A percentile compares a stretch with the other conserved stretches of the same genome.
These are phyloP conservation scores for Pseudochirops cupreus DNA, from an alignment of 2,797 vertebrate species.

Conservation along the genomic window DNA sequence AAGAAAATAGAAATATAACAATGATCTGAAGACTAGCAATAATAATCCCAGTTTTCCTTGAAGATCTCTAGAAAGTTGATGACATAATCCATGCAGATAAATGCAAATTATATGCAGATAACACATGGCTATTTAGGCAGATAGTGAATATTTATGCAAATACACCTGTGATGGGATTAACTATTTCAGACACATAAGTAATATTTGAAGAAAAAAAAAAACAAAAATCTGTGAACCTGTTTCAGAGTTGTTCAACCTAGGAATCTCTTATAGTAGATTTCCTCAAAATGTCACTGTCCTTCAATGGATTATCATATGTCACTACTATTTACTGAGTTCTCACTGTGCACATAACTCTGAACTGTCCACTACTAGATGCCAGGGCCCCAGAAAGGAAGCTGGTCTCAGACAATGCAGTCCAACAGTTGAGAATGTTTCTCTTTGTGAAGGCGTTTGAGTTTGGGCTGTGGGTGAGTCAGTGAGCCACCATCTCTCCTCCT, in stretches of 20 bases:
- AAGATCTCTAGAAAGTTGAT: conserved; percentile 68
- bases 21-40: conserved; percentile 26
- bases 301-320: conserved; percentile 1
- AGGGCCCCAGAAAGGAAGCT: conserved; percentile 11
- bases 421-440: neutral
- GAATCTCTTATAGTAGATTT: neutral
- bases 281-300: neutral
- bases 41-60: conserved; percentile 47
- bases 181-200: conserved; percentile 44
- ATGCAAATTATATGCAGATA: conserved; percentile 45
- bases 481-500: neutral
- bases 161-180: conserved; percentile 37
- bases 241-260: conserved; percentile 26
- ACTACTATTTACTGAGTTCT: conserved; percentile 38
- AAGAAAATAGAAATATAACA: conserved; percentile 27
- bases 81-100: conserved; percentile 57
- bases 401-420: neutral
- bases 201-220: conserved; percentile 52
- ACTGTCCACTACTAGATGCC: neutral
- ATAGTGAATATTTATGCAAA: conserved; percentile 60
- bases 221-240: neutral
- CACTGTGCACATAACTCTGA: neutral
- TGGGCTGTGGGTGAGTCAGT: neutral
- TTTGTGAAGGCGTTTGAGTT: neutral
- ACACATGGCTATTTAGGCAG: conserved; percentile 50